Evolutionary conservation across 1,140 invertebrate species (phyloP), one percentile per base, ranked within the genome.

Genomic region (Idris sp.): DNA sequence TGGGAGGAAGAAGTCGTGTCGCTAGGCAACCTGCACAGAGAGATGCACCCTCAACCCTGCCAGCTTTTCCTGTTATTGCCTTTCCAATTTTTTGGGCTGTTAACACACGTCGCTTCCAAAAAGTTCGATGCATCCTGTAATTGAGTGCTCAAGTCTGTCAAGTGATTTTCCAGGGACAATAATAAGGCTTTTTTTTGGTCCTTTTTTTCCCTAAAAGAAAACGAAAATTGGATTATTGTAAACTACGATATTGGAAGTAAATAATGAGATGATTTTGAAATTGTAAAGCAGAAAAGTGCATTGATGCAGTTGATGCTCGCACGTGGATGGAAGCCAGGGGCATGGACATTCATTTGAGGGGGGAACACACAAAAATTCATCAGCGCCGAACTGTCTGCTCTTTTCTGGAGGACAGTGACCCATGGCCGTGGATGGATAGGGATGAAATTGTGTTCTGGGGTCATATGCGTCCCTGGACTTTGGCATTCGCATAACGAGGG

Each of bases 11-110:
- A 79, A 61, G 40, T 73, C 69, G 79, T 78, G 84, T 84, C 84
- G 83, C 82, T 85, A 85, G 81, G 84, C 84, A 85, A 84, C 84
- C 80, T 83, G 79, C 78, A 80, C 82, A 78, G 48, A n/a, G n/a
- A 68, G 79, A 79, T 83, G 79, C 78, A 79, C 79, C 79, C 78
- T 82, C 76, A 75, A 78, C 80, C 78, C 62, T 54, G 64, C 71
- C 67, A 67, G 59, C 36, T 44, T 51, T 58, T 73, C 46, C 46
- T 80, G 78, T 85, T 83, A 85, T 84, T 84, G 83, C 84, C 80
- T 85, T 85, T 83, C 82, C 81, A 83, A 83, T 86, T 84, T 84
- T 77, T 81, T 80, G 77, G 77, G 78, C 79, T 84, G 68, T 79
- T 48, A 48, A 61, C 61, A 61, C 31, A 56, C 40, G 58, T 56